Conservation (phyloP, 2,888 invertebrate species). For the Reticulitermes lucifugus region DNA sequence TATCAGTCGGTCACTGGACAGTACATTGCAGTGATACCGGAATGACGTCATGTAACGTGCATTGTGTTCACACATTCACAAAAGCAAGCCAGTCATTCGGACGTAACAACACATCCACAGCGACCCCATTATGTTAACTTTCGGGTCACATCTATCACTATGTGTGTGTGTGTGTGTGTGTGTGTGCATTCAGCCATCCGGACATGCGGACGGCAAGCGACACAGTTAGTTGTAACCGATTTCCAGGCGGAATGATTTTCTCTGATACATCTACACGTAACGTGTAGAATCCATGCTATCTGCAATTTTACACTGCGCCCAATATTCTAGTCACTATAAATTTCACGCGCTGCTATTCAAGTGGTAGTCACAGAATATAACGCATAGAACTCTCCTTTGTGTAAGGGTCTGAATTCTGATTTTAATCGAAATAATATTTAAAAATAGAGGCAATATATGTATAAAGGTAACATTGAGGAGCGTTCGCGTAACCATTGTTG, state of each 20-base stretch:
- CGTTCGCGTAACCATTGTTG: no score
- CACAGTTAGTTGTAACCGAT: conserved; percentile 13
- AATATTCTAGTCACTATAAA: background rate
- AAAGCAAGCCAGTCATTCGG: conserved; percentile 17
- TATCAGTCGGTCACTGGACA: conserved; percentile 13
- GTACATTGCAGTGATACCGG: background rate
- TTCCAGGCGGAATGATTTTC: conserved; percentile 11
- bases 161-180: conserved; percentile 19
- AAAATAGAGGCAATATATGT: no score
- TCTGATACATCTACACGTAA: conserved; percentile 3
- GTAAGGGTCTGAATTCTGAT: no score
- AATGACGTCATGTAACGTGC: conserved; percentile 9
- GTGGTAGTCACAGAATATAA: background rate
- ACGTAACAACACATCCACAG: conserved; percentile 22
- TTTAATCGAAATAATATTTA: no score
- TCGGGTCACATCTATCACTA: background rate
- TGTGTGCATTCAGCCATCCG: conserved; percentile 1
- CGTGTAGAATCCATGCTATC: background rate
- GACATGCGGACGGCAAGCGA: conserved; percentile 3
- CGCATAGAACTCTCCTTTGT: background rate
- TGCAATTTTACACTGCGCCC: background rate
- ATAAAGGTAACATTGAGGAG: no score
- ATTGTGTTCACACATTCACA: conserved; percentile 9
- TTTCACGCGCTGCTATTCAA: background rate
- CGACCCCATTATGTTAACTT: conserved; percentile 15